Evolutionary conservation across 1,140 invertebrate species (phyloP), one percentile per base, ranked within the genome.

Genomic region (Camponotus pennsylvanicus): DNA sequence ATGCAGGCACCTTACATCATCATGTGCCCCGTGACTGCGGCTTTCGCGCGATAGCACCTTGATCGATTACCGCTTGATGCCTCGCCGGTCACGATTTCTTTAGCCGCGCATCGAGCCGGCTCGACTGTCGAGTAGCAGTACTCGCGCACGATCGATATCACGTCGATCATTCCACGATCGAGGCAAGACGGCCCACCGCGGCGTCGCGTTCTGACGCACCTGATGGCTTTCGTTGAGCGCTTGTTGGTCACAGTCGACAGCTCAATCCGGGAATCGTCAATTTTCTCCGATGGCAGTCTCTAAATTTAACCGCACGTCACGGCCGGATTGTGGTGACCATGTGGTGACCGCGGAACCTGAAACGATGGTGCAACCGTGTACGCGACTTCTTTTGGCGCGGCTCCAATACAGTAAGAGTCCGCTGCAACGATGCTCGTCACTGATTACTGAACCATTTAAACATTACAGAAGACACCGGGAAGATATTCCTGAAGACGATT

Each of bases 1-100:
- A 34, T 11, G 11, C 42, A 69, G 34, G 7, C 42, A 80, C 61
- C 76, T 90, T 90, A 87, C 89, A 90, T 90, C 66, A 86, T 88
- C 70, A 34, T 32, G n/a, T 18, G 8, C 8, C 85, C 85, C 63
- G 37, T 71, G 76, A 57, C 57, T 42, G 37, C 73, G 57, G n/a
- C 63, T 64, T 52, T 45, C 66, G 34, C 63, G 37, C 83, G 66
- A 15, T 45, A 57, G 42, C 32, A 64, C 42, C n/a, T 83, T 52
- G 49, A 57, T 73, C 70, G 80, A 61, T 85, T 34, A 49, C 21
- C 57, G 21, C 42, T 63, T 57, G 82, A 77, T 85, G 9, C 13
- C 52, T 61, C 49, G 52, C 52, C 55, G 32, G 15, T 57, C 59
- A 13, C 37, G 69, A 15, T 4, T 15, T 3, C 9, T 9, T 86